phyloP scores from a whole-genome alignment of 2,888 invertebrate genomes.

The Chymomyza caudatula region DNA sequence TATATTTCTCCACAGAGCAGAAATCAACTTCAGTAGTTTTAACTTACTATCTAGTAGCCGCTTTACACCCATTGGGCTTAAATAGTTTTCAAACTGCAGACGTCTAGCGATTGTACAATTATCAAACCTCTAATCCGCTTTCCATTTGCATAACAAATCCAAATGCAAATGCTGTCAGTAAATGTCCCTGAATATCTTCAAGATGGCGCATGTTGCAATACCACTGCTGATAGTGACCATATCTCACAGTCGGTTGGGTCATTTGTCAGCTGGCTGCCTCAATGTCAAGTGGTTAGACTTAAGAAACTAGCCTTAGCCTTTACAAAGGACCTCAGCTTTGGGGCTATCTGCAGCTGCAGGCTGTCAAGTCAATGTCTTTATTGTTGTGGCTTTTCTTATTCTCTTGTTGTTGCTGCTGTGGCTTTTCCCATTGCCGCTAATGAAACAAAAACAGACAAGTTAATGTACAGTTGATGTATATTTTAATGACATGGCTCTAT shows the following conservation, averaged over 20 bases:
- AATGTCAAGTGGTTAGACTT: conserved; percentile 53
- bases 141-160: not conserved
- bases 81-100: not conserved
- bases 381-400: too few relatives aligned
- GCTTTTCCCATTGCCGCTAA: conserved; percentile 46
- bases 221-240: not conserved
- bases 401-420: conserved; percentile 8
- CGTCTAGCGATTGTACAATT: not conserved
- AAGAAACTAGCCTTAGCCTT: conserved; percentile 44
- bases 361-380: not conserved
- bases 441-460: conserved; percentile 72
- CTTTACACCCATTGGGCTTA: too few relatives aligned
- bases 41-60: too few relatives aligned
- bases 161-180: not conserved
- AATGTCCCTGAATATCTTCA: not conserved
- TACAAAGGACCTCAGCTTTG: conserved; percentile 30
- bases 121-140: not conserved
- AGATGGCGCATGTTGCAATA: not conserved
- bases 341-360: conserved; percentile 44
- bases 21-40: too few relatives aligned
- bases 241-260: not conserved
- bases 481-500: conserved; percentile 55
- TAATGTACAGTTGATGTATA: conserved; percentile 71
- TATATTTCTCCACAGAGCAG: too few relatives aligned
- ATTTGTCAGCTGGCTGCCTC: not conserved